These are phyloP conservation scores for Tineola bisselliella DNA, from an alignment of 2,888 invertebrate species.

Conservation along the genomic window DNA sequence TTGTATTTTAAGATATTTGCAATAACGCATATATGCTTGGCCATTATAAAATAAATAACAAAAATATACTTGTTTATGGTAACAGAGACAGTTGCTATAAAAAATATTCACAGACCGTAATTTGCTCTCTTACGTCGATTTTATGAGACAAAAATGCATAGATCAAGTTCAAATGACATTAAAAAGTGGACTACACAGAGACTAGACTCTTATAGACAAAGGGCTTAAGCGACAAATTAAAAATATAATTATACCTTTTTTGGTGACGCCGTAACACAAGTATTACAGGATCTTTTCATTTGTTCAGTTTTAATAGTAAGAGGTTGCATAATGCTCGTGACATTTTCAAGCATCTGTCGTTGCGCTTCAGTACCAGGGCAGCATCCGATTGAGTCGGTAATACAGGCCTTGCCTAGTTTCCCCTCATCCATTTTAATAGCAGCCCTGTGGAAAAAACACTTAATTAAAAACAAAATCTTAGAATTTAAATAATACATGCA, in stretches of 20 bases:
- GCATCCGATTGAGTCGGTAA: slow-evolving; percentile 36
- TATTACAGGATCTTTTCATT: slow-evolving; percentile 54
- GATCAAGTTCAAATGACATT: too few relatives aligned
- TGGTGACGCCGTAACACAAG: slow-evolving; percentile 56
- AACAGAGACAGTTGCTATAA: too few relatives aligned
- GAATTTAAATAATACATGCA: neutral
- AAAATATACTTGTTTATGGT: too few relatives aligned
- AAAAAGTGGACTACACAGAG: too few relatives aligned
- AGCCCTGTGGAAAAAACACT: slow-evolving; percentile 31
- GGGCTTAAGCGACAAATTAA: too few relatives aligned
- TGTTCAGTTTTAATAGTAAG: slow-evolving; percentile 62
- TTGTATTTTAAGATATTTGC: too few relatives aligned
- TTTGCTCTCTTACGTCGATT: too few relatives aligned
- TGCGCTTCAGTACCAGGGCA: slow-evolving; percentile 48
- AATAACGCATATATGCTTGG: too few relatives aligned
- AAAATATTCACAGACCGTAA: too few relatives aligned
- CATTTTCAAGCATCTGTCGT: slow-evolving; percentile 40
- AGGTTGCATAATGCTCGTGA: slow-evolving; percentile 53
- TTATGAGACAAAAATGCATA: too few relatives aligned
- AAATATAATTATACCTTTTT: slow-evolving; percentile 41
- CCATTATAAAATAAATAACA: too few relatives aligned
- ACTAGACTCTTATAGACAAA: too few relatives aligned
- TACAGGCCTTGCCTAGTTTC: slow-evolving; percentile 46
- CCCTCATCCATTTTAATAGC: slow-evolving; percentile 52
- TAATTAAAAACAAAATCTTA: neutral